Evolutionary conservation across 2,888 invertebrate species (phyloP).

Genomic region (Fabriciana adippe): DNA sequence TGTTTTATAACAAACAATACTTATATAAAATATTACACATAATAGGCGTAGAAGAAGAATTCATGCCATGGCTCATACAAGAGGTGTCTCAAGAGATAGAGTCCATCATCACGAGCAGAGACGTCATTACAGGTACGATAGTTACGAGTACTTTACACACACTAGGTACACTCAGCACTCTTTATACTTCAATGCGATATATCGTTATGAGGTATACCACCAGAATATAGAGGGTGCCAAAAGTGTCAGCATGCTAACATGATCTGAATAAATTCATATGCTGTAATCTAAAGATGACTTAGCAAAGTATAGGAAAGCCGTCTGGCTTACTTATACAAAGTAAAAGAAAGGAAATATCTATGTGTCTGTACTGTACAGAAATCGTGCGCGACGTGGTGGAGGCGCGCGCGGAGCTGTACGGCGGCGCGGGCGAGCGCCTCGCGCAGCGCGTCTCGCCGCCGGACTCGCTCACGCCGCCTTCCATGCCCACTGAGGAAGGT

Average conservation of each 20-base stretch:
- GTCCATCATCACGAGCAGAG: constrained; percentile 89
- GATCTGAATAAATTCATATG: too few species aligned
- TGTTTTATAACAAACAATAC: too few species aligned
- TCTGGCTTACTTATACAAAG: too few species aligned
- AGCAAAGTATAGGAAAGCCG: too few species aligned
- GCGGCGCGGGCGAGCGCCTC: constrained; percentile 63
- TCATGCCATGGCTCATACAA: constrained; percentile 93
- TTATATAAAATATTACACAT: too few species aligned
- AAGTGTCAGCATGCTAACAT: too few species aligned
- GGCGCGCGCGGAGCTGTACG: constrained; percentile 85
- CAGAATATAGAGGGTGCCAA: too few species aligned
- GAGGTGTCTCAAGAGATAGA: constrained; percentile 92
- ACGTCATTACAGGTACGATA: constrained; percentile 86
- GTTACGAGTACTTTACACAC: background rate
- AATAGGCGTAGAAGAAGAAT: constrained; percentile 88
- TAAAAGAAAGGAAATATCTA: too few species aligned
- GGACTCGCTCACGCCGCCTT: constrained; percentile 55
- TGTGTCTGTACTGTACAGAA: constrained; percentile 69
- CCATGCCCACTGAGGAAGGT: constrained; percentile 46
- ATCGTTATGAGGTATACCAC: too few species aligned
- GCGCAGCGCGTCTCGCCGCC: constrained; percentile 42
- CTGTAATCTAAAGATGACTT: too few species aligned
- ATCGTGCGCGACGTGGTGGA: constrained; percentile 90
- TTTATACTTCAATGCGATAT: too few species aligned
- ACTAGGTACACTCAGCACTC: too few species aligned